Percentiles rank a stretch among this genome's conserved stretches.
phyloP scores from a whole-genome alignment of 2,888 invertebrate genomes.

The Hoplodrina blanda region DNA sequence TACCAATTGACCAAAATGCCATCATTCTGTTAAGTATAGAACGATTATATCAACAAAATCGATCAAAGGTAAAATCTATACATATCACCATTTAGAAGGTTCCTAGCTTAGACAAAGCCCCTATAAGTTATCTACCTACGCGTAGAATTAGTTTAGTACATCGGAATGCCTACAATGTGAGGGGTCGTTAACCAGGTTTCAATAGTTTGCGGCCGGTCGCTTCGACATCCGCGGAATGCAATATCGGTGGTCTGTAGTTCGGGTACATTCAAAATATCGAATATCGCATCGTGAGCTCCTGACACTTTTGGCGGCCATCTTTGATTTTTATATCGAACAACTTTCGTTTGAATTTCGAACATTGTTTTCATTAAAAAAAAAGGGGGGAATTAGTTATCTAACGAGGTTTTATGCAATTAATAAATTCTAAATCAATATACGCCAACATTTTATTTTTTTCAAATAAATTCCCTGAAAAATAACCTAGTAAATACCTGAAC shows the following conservation, averaged over 20 bases:
- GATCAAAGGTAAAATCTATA: no score
- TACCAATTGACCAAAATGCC: no score
- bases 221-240: constrained; percentile 56
- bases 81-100: no score
- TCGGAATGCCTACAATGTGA: constrained; percentile 52
- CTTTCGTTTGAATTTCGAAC: constrained; percentile 18
- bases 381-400: no score
- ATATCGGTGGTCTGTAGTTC: constrained; percentile 45
- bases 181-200: constrained; percentile 54
- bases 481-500: background rate
- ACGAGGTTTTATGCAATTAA: no score
- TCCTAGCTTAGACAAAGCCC: background rate
- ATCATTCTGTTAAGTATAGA: background rate
- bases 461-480: background rate
- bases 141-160: constrained; percentile 34
- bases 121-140: constrained; percentile 13
- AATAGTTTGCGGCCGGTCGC: constrained; percentile 57
- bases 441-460: background rate
- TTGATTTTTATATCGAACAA: constrained; percentile 13
- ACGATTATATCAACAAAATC: background rate
- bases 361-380: background rate
- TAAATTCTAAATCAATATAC: no score
- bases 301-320: constrained; percentile 36
- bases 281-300: constrained; percentile 27
- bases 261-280: constrained; percentile 56